Evolutionary conservation across 2,113 vertebrate species (phyloP).

Genomic region (Globicephala melas): DNA sequence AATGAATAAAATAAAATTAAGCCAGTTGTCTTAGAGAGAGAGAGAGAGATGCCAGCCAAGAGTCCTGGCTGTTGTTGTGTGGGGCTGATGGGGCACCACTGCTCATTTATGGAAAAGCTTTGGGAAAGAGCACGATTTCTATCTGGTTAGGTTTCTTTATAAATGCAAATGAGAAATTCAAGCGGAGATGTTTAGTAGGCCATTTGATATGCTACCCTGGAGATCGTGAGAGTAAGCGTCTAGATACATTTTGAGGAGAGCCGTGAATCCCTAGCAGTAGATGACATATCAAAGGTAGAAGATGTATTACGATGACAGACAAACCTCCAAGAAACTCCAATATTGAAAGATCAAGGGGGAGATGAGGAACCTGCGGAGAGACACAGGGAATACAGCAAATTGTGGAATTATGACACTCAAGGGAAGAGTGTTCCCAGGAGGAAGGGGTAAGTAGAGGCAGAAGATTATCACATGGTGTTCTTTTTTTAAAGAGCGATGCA

Average conservation of each 20-base stretch:
- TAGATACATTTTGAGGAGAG: background rate
- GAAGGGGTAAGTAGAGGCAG: background rate
- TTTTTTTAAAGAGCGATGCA: background rate
- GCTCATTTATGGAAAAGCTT: background rate
- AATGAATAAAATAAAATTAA: slow-evolving; percentile 27
- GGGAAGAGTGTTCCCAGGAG: background rate
- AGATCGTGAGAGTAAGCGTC: background rate
- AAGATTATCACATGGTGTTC: background rate
- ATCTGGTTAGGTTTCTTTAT: background rate
- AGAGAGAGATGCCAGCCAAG: background rate
- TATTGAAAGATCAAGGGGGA: background rate
- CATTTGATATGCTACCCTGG: background rate
- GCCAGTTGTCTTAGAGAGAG: background rate
- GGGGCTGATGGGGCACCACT: background rate
- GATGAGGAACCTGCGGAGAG: background rate
- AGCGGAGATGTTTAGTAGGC: background rate
- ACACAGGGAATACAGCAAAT: background rate
- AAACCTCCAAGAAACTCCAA: background rate
- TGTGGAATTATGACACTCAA: background rate
- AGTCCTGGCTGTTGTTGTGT: background rate
- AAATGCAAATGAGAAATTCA: background rate
- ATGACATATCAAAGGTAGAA: background rate
- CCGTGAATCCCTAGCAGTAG: background rate
- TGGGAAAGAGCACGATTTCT: background rate
- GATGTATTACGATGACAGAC: background rate